These are phyloP conservation scores for Gymnoscopelus braueri DNA, from an alignment of 2,797 vertebrate genomes.

Conservation along the genomic window DNA sequence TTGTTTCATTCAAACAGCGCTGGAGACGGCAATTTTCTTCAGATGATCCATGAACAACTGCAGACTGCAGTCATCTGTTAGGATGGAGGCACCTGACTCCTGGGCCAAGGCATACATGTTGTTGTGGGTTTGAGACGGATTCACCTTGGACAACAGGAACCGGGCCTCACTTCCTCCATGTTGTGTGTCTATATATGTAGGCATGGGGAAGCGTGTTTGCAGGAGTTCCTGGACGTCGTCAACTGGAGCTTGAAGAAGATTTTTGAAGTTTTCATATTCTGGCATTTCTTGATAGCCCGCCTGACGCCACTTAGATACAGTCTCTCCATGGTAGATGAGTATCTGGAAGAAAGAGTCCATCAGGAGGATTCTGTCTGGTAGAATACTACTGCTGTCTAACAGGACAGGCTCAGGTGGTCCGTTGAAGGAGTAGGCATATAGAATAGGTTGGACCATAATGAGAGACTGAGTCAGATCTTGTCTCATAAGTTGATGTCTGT, in stretches of 20 bases:
- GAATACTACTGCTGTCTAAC: slow-evolving; percentile 97
- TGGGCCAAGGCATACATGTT: slow-evolving; percentile 98
- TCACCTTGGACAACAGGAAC: slow-evolving; percentile 97
- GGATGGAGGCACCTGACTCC: slow-evolving; percentile 96
- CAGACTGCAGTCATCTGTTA: slow-evolving; percentile 97
- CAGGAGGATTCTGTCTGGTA: slow-evolving; percentile 94
- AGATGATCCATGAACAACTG: slow-evolving; percentile 99
- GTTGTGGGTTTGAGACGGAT: slow-evolving; percentile 97
- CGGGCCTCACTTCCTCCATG: slow-evolving; percentile 98
- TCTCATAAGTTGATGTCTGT: slow-evolving; percentile 95
- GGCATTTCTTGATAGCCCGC: slow-evolving; percentile 95
- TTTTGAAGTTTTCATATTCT: slow-evolving; percentile 94
- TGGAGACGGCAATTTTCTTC: slow-evolving; percentile 97
- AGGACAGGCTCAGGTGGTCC: slow-evolving; percentile 97
- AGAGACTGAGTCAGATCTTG: slow-evolving; percentile 97
- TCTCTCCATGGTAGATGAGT: slow-evolving; percentile 98
- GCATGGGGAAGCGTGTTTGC: slow-evolving; percentile 96
- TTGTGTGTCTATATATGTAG: slow-evolving; percentile 95
- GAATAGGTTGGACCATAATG: slow-evolving; percentile 97
- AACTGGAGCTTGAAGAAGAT: slow-evolving; percentile 93
- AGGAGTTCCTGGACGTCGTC: slow-evolving; percentile 97
- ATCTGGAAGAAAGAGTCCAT: slow-evolving; percentile 99
- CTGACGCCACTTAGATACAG: slow-evolving; percentile 96
- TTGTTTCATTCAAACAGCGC: slow-evolving; percentile 80
- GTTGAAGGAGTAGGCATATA: slow-evolving; percentile 95